phyloP scores from a whole-genome alignment of 2,797 vertebrate genomes.

The Diceros bicornis region DNA sequence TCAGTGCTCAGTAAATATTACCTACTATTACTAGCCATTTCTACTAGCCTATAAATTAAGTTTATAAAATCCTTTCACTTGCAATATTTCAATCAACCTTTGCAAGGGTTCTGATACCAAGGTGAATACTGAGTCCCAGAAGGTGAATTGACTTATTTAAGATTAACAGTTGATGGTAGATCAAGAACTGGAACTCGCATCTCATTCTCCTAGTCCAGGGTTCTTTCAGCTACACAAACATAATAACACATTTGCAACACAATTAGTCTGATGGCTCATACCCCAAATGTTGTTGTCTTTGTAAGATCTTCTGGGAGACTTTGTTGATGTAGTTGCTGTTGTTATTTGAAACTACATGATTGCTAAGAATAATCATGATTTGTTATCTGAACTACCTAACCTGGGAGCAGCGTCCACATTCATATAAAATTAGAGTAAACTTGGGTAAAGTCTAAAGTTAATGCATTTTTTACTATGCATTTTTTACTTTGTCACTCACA shows the following conservation, averaged over 20 bases:
- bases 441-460: neutral
- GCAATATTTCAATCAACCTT: neutral
- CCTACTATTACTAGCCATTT: neutral
- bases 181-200: neutral
- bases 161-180: neutral
- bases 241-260: neutral
- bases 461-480: neutral
- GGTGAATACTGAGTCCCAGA: neutral
- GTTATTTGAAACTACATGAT: neutral
- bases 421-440: neutral
- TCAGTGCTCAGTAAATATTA: neutral
- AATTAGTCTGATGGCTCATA: neutral
- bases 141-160: neutral
- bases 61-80: slow-evolving; percentile 44
- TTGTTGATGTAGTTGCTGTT: neutral
- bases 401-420: neutral
- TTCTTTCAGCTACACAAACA: neutral
- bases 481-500: neutral
- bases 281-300: neutral
- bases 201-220: neutral
- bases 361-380: slow-evolving; percentile 7
- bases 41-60: neutral
- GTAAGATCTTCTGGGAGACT: neutral
- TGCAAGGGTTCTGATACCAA: neutral
- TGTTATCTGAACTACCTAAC: slow-evolving; percentile 3